Evolutionary conservation across 2,888 invertebrate species (phyloP), one percentile per base, ranked within the genome.

Genomic region (Andrena minutula): DNA sequence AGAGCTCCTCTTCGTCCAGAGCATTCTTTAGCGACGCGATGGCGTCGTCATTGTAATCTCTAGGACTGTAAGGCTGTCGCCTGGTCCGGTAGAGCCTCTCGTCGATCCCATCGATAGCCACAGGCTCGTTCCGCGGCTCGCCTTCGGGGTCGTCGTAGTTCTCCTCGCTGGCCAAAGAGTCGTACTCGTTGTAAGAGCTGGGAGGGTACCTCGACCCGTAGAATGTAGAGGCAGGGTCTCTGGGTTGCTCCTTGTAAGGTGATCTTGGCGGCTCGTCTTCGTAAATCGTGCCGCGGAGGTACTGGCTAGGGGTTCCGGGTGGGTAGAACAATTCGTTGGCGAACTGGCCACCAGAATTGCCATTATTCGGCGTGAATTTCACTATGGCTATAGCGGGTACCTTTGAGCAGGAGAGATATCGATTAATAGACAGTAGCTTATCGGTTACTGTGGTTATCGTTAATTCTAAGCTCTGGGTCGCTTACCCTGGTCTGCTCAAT

Each of bases 291-390:
- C 60, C 53, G 1, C 23, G 60, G 10, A 72, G 5, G 5, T 84
- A 79, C 23, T 66, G 65, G 16, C 69, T 63, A 7, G 4, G 63
- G 1, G 71, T 75, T 6, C 85, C 95, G 90, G 74, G 97, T 30
- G 97, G 97, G 92, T 95, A 97, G 92, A 97, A 97, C 20, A 97
- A 95, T 94, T 97, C 97, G 90, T 97, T 97, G n/a, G 97, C 97
- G 91, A 96, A 97, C 86, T 96, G 96, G 2, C 96, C 95, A 80
- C 95, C 94, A 0, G 95, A 95, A 91, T 97, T 95, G 6, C 94
- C 95, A 75, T 95, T 94, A 80, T 95, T 96, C 16, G 98, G 98
- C 7, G 96, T 96, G 90, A 97, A 98, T 85, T 97, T 96, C 35
- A 98, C 97, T 88, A 96, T 96, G 41, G 98, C 98, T 91, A 97